Evolutionary conservation across 2,888 invertebrate genomes (phyloP).

Genomic region (Neoaliturus tenellus): DNA sequence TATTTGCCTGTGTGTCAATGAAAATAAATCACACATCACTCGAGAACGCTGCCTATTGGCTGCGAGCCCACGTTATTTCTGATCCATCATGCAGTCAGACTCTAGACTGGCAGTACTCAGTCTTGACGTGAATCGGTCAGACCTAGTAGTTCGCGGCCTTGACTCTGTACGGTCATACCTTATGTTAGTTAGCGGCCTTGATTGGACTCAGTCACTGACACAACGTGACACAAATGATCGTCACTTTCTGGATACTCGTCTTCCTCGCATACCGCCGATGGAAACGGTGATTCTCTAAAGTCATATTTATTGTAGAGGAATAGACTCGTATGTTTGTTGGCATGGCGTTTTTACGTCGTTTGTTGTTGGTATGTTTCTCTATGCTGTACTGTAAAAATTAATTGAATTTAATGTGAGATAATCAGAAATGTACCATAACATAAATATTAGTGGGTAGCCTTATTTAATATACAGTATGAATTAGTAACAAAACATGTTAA

Average conservation of each 20-base stretch:
- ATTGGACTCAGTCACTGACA: background rate
- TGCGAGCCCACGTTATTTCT: constrained; percentile 7
- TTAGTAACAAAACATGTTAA: no score
- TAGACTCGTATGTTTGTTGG: constrained; percentile 1
- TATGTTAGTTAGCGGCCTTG: no score
- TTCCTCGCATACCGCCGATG: background rate
- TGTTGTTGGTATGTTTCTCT: no score
- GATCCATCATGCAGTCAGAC: background rate
- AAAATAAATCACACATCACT: background rate
- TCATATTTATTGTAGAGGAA: background rate
- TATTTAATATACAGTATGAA: no score
- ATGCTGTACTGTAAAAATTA: no score
- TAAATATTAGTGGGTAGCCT: no score
- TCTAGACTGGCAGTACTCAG: background rate
- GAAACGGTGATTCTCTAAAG: background rate
- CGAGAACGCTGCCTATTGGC: constrained; percentile 49
- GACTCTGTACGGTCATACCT: no score
- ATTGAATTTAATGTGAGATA: no score
- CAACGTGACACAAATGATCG: constrained; percentile 24
- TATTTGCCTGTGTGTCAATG: no score
- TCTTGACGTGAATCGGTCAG: no score
- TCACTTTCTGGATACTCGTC: constrained; percentile 22
- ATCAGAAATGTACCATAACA: no score
- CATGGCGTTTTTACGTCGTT: background rate
- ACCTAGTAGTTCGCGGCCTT: no score